These are phyloP conservation scores for Poecilia picta DNA, from an alignment of 2,797 vertebrate species.

Conservation along the genomic window DNA sequence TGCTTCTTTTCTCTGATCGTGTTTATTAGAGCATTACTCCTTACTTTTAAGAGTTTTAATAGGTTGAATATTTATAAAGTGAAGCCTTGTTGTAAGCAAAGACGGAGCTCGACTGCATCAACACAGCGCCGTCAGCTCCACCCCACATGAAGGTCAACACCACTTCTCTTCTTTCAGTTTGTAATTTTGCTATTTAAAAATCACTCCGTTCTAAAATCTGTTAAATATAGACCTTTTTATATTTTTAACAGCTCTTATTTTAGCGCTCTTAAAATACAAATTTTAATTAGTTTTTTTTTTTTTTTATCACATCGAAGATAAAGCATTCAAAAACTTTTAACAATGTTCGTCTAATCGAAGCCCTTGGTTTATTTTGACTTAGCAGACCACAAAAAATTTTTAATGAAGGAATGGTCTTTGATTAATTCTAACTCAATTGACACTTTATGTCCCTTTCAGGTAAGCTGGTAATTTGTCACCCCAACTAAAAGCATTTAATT, in stretches of 20 bases:
- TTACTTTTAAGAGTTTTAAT: conserved; percentile 41
- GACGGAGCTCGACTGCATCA: conserved; percentile 34
- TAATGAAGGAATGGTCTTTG: conserved; percentile 53
- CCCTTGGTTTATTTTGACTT: conserved; percentile 14
- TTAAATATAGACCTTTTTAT: not conserved
- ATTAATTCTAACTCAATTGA: not conserved
- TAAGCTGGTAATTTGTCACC: conserved; percentile 19
- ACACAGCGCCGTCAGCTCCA: conserved; percentile 9
- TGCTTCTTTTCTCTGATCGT: conserved; percentile 46
- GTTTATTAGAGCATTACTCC: conserved; percentile 50
- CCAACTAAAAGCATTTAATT: conserved; percentile 20
- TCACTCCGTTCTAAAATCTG: conserved; percentile 29
- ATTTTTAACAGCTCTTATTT: conserved; percentile 32
- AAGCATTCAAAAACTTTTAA: conserved; percentile 6
- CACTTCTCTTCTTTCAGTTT: conserved; percentile 17
- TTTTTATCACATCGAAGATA: conserved; percentile 2
- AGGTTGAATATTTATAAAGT: conserved; percentile 25
- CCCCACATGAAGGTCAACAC: conserved; percentile 36
- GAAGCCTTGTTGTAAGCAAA: conserved; percentile 47
- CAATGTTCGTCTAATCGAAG: conserved; percentile 15
- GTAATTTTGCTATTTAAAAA: conserved; percentile 19
- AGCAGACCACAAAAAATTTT: conserved; percentile 34
- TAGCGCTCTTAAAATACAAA: conserved; percentile 36
- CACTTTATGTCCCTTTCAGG: not conserved
- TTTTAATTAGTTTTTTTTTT: conserved; percentile 4